Evolutionary conservation across 2,888 invertebrate genomes (phyloP), one percentile per base, ranked within the genome.

Genomic region (Metellina segmentata): DNA sequence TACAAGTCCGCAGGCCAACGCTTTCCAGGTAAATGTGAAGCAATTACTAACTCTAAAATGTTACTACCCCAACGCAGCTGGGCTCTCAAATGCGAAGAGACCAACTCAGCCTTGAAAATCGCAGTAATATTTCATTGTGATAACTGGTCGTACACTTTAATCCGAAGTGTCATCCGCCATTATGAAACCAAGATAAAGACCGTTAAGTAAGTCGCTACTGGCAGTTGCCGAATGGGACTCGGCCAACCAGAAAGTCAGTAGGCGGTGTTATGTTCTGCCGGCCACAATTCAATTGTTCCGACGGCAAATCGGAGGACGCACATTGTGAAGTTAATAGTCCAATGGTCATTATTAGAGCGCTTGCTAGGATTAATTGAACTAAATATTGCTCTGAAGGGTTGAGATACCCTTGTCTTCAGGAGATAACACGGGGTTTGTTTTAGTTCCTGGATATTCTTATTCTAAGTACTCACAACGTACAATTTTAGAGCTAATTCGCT

Each of bases 211-310:
- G 85, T 74, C 74, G 51, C 74, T 52, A 74, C 53, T 85, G 85
- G 74, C 85, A 85, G 85, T 48, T 52, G 20, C 75, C 34, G 11
- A 34, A 49, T 70, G 70, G 7, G 72, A 70, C 7, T 34, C 71
- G 71, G 52, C 87, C 87, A 79, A 79, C 87, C 79, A 87, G 72
- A 87, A 87, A 87, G 70, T 34, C 72, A 79, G 71, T 49, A 87
- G 87, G 70, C 69, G 79, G 85, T 34, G 48, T 48, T 34, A 7
- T 16, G 20, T 75, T 85, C 51, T 34, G 72, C 20, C 19, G 19
- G 61, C 34, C 16, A 51, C 74, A 85, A 85, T 75, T 85, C 53
- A 85, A 85, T 85, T 75, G 77, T 51, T 49, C 52, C 77, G 51
- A 51, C 16, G n/a, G 52, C 52, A 19, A 11, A 49, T 75, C 48